Evolutionary conservation across 2,113 vertebrate genomes (phyloP).

Genomic region (Loxodonta africana): DNA sequence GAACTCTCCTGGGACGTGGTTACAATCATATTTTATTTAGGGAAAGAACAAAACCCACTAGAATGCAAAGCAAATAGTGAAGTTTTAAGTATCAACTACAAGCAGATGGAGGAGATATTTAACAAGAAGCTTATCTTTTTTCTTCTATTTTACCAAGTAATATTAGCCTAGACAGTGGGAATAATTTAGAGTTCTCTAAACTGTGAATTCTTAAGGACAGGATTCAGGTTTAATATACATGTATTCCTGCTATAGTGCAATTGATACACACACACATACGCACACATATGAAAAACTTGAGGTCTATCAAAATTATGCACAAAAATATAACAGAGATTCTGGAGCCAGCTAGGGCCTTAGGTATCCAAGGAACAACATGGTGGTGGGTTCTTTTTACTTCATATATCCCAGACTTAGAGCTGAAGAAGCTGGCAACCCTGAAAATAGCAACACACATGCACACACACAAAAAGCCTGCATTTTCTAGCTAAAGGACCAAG

Average conservation of each 20-base stretch:
- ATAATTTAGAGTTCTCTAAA: not conserved
- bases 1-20: not conserved
- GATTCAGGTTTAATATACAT: not conserved
- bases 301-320: not conserved
- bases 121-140: not conserved
- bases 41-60: not conserved
- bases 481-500: not conserved
- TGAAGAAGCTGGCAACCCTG: not conserved
- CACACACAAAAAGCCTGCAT: not conserved
- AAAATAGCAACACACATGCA: not conserved
- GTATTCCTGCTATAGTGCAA: not conserved
- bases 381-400: not conserved
- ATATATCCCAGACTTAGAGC: not conserved
- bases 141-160: not conserved
- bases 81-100: not conserved
- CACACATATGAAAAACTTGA: not conserved
- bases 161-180: not conserved
- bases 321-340: not conserved
- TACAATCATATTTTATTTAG: not conserved
- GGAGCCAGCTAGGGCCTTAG: not conserved
- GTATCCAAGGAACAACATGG: not conserved
- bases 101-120: not conserved
- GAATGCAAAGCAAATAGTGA: not conserved
- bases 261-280: no score
- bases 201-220: not conserved